These are phyloP conservation scores for Troglohyphantes excavatus DNA, from an alignment of 2,888 invertebrate genomes.

Conservation along the genomic window DNA sequence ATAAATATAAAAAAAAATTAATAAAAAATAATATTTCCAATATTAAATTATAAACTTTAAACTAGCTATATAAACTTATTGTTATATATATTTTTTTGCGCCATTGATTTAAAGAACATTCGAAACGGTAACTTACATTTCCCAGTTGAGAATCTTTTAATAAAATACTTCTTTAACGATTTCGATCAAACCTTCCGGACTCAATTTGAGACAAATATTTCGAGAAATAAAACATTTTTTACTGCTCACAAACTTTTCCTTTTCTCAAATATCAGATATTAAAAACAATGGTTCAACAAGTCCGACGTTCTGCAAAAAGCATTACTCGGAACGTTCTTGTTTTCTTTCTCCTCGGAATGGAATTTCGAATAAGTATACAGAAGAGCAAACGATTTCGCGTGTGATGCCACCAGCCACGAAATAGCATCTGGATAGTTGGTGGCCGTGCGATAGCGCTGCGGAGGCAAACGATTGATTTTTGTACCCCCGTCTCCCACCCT, in stretches of 20 bases:
- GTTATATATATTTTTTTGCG: too few species aligned
- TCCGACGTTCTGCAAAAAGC: background rate
- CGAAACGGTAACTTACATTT: background rate
- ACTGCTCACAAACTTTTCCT: background rate
- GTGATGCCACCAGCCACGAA: slow-evolving; percentile 41
- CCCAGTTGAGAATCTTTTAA: background rate
- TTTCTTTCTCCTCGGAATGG: slow-evolving; percentile 24
- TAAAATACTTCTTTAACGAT: background rate
- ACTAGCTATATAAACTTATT: too few species aligned
- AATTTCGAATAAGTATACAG: slow-evolving; percentile 22
- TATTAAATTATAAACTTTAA: too few species aligned
- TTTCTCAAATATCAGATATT: background rate
- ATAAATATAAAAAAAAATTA: background rate
- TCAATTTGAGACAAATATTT: background rate
- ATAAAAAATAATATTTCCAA: background rate
- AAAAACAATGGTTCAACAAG: slow-evolving; percentile 8
- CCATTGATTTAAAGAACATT: background rate
- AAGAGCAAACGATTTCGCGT: background rate
- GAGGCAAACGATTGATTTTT: slow-evolving; percentile 66
- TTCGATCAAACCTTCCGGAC: background rate
- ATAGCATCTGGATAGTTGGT: slow-evolving; percentile 52
- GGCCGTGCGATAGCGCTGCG: slow-evolving; percentile 53
- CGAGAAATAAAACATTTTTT: background rate
- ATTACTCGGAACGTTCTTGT: background rate
- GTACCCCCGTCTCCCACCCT: slow-evolving; percentile 7